Evolutionary conservation across 2,113 vertebrate genomes (phyloP).

Genomic region (Plectropomus leopardus): DNA sequence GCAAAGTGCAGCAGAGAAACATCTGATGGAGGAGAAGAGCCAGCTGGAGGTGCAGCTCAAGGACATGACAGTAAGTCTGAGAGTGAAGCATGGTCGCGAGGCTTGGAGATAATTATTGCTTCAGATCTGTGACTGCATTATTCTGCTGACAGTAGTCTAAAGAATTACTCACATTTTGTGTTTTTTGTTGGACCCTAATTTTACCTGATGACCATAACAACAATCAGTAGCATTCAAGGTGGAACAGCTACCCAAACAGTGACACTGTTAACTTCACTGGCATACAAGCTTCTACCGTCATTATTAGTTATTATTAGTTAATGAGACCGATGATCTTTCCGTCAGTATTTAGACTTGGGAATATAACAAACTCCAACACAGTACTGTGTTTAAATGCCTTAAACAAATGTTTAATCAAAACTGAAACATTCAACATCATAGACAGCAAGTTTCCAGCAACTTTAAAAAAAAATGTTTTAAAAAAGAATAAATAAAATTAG

Average conservation of each 20-base stretch:
- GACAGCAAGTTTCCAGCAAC: no score
- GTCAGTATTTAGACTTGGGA: no score
- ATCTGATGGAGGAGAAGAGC: constrained; percentile 87
- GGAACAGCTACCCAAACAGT: background rate
- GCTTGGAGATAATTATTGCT: background rate
- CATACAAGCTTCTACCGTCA: background rate
- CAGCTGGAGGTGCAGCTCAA: constrained; percentile 93
- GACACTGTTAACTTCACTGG: background rate
- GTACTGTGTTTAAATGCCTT: no score
- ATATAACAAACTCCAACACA: no score
- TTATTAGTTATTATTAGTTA: no score
- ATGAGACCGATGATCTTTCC: no score
- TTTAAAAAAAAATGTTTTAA: no score
- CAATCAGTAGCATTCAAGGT: background rate
- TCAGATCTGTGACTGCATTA: background rate
- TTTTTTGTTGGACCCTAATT: background rate
- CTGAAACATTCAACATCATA: no score
- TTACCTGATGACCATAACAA: background rate
- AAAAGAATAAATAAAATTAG: no score
- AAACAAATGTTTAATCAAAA: no score
- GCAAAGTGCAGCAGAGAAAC: constrained; percentile 81
- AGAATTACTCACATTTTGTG: background rate
- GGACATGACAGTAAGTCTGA: constrained; percentile 88
- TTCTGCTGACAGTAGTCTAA: background rate
- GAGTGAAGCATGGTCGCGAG: background rate